Conservation (phyloP, 1,140 invertebrate genomes). For the Drosophila dunni region DNA sequence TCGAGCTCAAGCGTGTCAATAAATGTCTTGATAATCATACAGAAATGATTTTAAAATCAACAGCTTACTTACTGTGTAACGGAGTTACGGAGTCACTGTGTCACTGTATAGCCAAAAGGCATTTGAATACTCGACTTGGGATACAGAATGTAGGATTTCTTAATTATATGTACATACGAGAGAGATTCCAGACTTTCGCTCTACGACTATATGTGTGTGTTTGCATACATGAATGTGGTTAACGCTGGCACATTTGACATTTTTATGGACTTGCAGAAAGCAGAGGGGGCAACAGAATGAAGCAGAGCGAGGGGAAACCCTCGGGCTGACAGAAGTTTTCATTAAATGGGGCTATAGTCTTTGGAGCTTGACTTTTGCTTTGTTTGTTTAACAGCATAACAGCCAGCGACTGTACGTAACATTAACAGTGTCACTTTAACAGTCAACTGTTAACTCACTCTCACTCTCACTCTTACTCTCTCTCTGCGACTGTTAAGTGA, state of each 20-base stretch:
- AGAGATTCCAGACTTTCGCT: slow-evolving; percentile 11
- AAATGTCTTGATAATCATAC: slow-evolving; percentile 65
- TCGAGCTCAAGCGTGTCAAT: slow-evolving; percentile 23
- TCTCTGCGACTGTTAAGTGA: slow-evolving; percentile 18
- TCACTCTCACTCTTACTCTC: slow-evolving; percentile 12
- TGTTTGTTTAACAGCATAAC: slow-evolving; percentile 68
- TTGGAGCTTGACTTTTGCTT: slow-evolving; percentile 77
- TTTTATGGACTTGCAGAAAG: slow-evolving; percentile 29
- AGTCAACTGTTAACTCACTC: slow-evolving; percentile 16
- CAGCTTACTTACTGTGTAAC: slow-evolving; percentile 64
- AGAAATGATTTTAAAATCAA: slow-evolving; percentile 74
- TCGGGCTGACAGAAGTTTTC: slow-evolving; percentile 72
- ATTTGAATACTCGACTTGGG: slow-evolving; percentile 56
- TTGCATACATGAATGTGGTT: slow-evolving; percentile 5
- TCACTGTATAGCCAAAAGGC: slow-evolving; percentile 46
- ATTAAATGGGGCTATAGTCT: slow-evolving; percentile 54
- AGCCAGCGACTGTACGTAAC: slow-evolving; percentile 1
- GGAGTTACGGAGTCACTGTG: background rate
- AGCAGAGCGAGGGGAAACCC: slow-evolving; percentile 37
- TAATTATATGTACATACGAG: slow-evolving; percentile 75
- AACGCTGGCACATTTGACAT: slow-evolving; percentile 47
- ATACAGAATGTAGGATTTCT: slow-evolving; percentile 59
- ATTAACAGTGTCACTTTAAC: slow-evolving; percentile 11
- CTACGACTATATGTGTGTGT: slow-evolving; percentile 14
- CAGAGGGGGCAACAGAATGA: slow-evolving; percentile 35